phyloP scores from a whole-genome alignment of 2,888 invertebrate species.

The Drosophila fungiperda region DNA sequence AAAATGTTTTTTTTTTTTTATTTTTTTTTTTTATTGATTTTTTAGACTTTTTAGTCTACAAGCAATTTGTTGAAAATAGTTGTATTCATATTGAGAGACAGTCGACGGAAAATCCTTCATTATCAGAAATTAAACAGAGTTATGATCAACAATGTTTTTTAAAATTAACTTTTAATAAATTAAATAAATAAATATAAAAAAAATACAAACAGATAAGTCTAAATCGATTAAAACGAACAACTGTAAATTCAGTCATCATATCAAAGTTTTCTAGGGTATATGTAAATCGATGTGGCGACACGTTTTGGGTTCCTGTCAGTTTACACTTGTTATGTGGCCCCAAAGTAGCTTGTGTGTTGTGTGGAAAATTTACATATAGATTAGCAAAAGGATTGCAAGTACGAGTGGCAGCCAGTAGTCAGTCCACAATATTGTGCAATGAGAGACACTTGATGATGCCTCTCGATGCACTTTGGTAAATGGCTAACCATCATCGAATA shows the following conservation, averaged over 20 bases:
- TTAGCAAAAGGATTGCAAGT: slow-evolving; percentile 65
- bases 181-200: background rate
- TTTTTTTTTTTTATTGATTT: background rate
- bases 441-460: slow-evolving; percentile 55
- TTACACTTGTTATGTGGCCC: slow-evolving; percentile 53
- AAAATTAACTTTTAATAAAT: background rate
- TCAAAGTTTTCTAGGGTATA: slow-evolving; percentile 35
- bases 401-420: slow-evolving; percentile 12
- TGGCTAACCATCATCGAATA: slow-evolving; percentile 46
- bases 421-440: slow-evolving; percentile 16
- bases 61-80: background rate
- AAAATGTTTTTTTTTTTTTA: background rate
- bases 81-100: too few species aligned
- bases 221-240: background rate
- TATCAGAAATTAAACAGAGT: background rate
- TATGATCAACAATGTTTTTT: background rate
- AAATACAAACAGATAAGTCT: background rate
- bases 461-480: slow-evolving; percentile 55
- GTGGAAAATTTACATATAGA: slow-evolving; percentile 75
- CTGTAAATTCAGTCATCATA: background rate
- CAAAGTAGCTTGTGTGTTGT: slow-evolving; percentile 40
- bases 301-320: slow-evolving; percentile 16
- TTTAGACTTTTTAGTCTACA: background rate
- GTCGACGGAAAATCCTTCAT: too few species aligned
- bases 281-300: slow-evolving; percentile 24